phyloP scores from a whole-genome alignment of 2,888 invertebrate species.

The Drepanosiphum platanoidis region DNA sequence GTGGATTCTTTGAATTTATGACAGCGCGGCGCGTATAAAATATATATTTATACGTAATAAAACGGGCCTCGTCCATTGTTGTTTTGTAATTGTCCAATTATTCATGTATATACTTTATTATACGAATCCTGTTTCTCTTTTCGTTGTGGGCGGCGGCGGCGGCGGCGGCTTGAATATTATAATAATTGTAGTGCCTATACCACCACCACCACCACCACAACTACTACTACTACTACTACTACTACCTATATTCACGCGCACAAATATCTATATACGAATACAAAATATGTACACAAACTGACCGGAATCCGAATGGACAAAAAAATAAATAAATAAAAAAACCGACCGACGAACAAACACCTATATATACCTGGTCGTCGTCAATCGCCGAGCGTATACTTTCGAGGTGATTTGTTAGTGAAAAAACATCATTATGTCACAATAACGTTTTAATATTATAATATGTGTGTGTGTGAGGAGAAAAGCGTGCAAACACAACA shows the following conservation, averaged over 20 bases:
- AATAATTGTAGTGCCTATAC: not conserved
- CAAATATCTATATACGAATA: not conserved
- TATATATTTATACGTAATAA: conserved; percentile 29
- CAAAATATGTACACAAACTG: not conserved
- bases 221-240: too few relatives aligned
- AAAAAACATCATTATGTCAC: too few relatives aligned
- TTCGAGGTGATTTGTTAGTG: too few relatives aligned
- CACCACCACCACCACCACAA: too few relatives aligned
- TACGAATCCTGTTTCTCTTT: conserved; percentile 50
- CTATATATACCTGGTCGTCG: not conserved
- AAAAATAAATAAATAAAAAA: conserved; percentile 3
- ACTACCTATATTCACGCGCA: not conserved
- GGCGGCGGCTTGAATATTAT: conserved; percentile 32
- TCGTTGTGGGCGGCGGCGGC: conserved; percentile 49
- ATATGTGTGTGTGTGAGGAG: too few relatives aligned
- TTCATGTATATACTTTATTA: conserved; percentile 55
- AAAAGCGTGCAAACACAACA: too few relatives aligned
- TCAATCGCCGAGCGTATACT: not conserved
- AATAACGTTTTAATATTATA: not conserved
- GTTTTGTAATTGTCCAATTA: conserved; percentile 61
- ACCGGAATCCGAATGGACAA: not conserved
- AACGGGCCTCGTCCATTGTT: conserved; percentile 52
- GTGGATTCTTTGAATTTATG: conserved; percentile 56
- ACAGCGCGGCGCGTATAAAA: conserved; percentile 11
- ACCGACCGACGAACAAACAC: not conserved